Base-by-base conservation (phyloP, 1,140 invertebrate species). In the Scaptomyza montana region DNA sequence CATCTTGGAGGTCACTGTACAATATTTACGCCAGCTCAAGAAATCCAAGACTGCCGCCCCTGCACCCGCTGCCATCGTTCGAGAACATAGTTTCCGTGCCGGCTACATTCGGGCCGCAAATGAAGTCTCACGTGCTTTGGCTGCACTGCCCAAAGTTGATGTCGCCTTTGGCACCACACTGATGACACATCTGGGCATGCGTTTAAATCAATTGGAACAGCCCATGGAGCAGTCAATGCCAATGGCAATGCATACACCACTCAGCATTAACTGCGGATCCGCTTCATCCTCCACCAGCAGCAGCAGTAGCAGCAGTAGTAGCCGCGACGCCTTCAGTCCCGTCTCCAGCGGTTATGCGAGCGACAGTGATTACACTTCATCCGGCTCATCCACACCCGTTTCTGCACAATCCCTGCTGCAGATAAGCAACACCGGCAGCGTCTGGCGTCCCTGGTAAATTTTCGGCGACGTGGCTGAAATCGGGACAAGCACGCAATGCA, bases 1-100 rank as follows among this genome's bases (percentile, higher is more conserved):
- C 92, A 98, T 99, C 75, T 93, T 99, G 77, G 98, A 99, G 92
- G 93, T 99, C 90, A 98, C 98, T 0, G 98, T 99, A 1, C 95
- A 97, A 77, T 97, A 98, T 90, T 93, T 99, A 67, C 96, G 97
- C 93, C 97, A 96, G 74, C 93, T 98, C 3, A 95, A 96, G 60
- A 43, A 94, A 78, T 16, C 78, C 2, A 87, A 78, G 19, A 39
- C 36, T 55, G 30, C 72, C 93, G 93, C 47, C 94, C 39, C 50
- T 61, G 30, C 72, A 28, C 16, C 45, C 21, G 53, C 50, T 64
- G 36, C 72, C 19, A 16, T 41, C 16, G 49, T 69, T 45, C 95
- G 50, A 95, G 76, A 85, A 39, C 89, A 98, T 89, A 94, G 97
- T 73, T 98, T 98, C 93, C 94, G 96, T 62, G 96, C 97, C 67